phyloP scores from a whole-genome alignment of 2,888 invertebrate species.

The Meganola albula region DNA sequence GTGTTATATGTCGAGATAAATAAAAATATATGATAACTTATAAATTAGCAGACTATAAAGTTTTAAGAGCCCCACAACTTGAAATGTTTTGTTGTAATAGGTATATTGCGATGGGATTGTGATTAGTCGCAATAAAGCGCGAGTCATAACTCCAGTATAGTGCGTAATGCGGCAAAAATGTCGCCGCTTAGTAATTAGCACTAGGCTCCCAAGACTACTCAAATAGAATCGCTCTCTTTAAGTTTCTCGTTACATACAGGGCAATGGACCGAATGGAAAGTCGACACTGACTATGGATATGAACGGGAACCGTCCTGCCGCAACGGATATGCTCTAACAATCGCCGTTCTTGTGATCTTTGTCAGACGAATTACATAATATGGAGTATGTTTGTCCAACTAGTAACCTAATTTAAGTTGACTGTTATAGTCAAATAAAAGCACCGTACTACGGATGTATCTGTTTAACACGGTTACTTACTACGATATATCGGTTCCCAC shows the following conservation, averaged over 20 bases:
- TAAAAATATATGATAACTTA: too few relatives aligned
- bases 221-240: conserved; percentile 50
- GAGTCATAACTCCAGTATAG: too few relatives aligned
- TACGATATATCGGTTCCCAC: conserved; percentile 27
- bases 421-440: conserved; percentile 24
- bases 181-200: conserved; percentile 51
- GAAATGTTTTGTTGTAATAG: too few relatives aligned
- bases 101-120: too few relatives aligned
- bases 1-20: too few relatives aligned
- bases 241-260: conserved; percentile 37
- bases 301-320: conserved; percentile 13
- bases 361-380: conserved; percentile 19
- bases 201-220: conserved; percentile 41
- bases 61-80: too few relatives aligned
- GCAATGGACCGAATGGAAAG: conserved; percentile 38
- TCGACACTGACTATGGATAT: conserved; percentile 12
- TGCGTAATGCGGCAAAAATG: conserved; percentile 53
- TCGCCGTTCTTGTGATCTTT: conserved; percentile 8
- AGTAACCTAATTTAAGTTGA: conserved; percentile 26
- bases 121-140: too few relatives aligned
- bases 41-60: too few relatives aligned
- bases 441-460: conserved; percentile 34
- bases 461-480: conserved; percentile 39
- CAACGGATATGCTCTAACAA: conserved; percentile 3
- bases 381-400: conserved; percentile 22